Evolutionary conservation across 1,140 invertebrate genomes (phyloP), one percentile per base, ranked within the genome.

Genomic region (Aleiodes sp.): DNA sequence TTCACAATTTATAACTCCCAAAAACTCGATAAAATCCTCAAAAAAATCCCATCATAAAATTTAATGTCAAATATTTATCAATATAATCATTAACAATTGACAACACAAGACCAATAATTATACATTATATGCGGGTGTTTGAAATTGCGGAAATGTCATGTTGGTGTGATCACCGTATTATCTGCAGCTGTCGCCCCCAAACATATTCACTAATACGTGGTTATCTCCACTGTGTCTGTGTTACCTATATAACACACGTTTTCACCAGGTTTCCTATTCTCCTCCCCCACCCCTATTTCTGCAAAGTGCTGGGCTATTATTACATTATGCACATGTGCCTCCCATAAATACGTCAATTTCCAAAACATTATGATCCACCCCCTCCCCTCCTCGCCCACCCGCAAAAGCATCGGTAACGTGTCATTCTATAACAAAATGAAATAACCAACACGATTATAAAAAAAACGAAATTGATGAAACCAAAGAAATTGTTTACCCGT

Each of bases 321-420:
- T 82, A 80, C 77, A 84, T 82, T 82, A 84, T 83, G 79, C 82
- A 78, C 80, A 84, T 80, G 76, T 84, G 81, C 77, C 70, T 79
- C 78, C 73, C 80, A 80, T 83, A 83, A 84, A 82, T 82, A 82
- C 78, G 78, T 84, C 82, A 76, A 83, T 81, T 78, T 82, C 78
- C n/a, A n/a, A n/a, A 77, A 76, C 63, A 26, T 10, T 46, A 37
- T 59, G 28, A 59, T 31, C 31, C 39, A 37, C n/a, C 33, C 46
- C 2, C 21, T 26, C 12, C 3, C 21, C 46, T 4, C 1, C 39
- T 14, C 39, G n/a, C 39, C 10, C 12, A 69, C 73, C 73, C 72
- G 70, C 73, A 78, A 75, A 75, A 75, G 74, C 74, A 78, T 79
- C 72, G 73, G n/a, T n/a, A n/a, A n/a, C n/a, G n/a, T n/a, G n/a